These are phyloP conservation scores for Chelmon rostratus DNA, from an alignment of 2,797 vertebrate genomes.

Conservation along the genomic window DNA sequence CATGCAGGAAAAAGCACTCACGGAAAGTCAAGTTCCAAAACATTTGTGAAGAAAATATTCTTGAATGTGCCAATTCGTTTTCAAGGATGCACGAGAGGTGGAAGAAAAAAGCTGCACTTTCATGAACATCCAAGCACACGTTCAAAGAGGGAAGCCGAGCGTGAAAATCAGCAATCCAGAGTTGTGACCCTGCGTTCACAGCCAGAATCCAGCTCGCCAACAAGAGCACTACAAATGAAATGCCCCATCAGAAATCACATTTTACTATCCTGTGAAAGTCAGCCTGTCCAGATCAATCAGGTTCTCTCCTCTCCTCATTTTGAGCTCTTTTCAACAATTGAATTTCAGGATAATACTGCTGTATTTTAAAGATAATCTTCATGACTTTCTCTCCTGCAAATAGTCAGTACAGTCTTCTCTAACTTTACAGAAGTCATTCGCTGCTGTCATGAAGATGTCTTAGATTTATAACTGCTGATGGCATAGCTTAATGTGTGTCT, in stretches of 20 bases:
- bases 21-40: neutral
- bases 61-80: neutral
- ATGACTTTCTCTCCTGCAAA: neutral
- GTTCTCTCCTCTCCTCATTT: neutral
- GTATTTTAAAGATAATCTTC: neutral
- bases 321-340: neutral
- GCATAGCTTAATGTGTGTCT: too few relatives aligned
- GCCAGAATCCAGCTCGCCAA: neutral
- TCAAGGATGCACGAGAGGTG: neutral
- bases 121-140: neutral
- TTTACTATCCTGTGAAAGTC: neutral
- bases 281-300: neutral
- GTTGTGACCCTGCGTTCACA: neutral
- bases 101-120: neutral
- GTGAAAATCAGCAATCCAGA: neutral
- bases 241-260: neutral
- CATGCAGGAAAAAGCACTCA: neutral
- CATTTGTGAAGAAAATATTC: neutral
- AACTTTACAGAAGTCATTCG: neutral
- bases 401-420: neutral
- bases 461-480: too few relatives aligned
- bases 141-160: neutral
- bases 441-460: too few relatives aligned
- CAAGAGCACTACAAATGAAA: neutral
- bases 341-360: neutral